phyloP scores from a whole-genome alignment of 2,797 vertebrate genomes.

The Sebastes diaconus region DNA sequence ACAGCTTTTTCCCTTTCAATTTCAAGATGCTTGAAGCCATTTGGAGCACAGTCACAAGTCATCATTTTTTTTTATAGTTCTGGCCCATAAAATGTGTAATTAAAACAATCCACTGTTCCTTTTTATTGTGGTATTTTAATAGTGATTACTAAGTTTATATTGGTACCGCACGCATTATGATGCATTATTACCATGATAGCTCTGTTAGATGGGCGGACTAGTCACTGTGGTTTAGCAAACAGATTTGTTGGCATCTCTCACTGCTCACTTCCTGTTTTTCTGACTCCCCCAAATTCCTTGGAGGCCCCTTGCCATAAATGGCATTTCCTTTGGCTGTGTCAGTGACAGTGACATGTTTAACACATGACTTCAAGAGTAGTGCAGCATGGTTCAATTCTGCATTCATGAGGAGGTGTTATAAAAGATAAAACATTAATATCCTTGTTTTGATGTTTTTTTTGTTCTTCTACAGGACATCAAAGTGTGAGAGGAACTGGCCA shows the following conservation, averaged over 20 bases:
- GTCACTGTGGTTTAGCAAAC: not conserved
- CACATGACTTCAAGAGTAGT: slow-evolving; percentile 5
- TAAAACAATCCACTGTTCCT: not conserved
- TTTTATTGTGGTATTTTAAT: slow-evolving; percentile 29
- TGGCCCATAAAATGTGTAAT: slow-evolving; percentile 6
- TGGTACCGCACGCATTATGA: not conserved
- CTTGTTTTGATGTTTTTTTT: slow-evolving; percentile 1
- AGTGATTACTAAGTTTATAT: not conserved
- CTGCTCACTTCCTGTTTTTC: slow-evolving; percentile 64
- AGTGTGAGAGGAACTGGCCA: slow-evolving; percentile 8
- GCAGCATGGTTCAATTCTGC: not conserved
- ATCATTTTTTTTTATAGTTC: not conserved
- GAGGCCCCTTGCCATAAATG: slow-evolving; percentile 47
- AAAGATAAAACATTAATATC: not conserved
- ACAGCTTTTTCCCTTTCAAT: slow-evolving; percentile 11
- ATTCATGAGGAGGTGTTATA: not conserved
- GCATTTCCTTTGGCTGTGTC: slow-evolving; percentile 42
- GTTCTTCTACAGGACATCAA: slow-evolving; percentile 43
- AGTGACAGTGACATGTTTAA: slow-evolving; percentile 8
- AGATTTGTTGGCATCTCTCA: slow-evolving; percentile 28
- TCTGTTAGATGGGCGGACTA: not conserved
- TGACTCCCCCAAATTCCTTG: slow-evolving; percentile 41
- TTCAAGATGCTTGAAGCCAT: slow-evolving; percentile 41
- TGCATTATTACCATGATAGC: not conserved
- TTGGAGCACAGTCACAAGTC: not conserved